Percentiles rank a stretch among this genome's conserved stretches.
phyloP scores from a whole-genome alignment of 2,888 invertebrate species.

The Cephus runcator region DNA sequence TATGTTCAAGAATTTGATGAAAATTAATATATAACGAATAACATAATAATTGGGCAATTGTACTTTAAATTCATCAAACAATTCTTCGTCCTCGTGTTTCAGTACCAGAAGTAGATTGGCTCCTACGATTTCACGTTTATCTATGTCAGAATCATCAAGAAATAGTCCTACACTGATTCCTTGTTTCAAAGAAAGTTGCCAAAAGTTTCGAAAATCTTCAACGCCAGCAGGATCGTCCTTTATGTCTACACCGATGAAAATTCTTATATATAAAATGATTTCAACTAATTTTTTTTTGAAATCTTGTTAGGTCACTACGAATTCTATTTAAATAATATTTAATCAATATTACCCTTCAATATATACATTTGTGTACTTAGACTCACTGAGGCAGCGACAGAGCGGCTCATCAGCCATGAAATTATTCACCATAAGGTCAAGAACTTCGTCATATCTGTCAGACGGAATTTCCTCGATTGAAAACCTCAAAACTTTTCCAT shows the following conservation, averaged over 20 bases:
- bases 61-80: background rate
- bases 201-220: background rate
- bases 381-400: conserved; percentile 42
- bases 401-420: conserved; percentile 48
- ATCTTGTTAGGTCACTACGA: no score
- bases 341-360: no score
- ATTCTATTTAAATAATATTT: no score
- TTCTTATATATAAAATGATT: background rate
- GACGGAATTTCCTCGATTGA: conserved; percentile 54
- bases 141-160: background rate
- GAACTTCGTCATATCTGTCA: conserved; percentile 47
- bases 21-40: background rate
- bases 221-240: background rate
- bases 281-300: background rate
- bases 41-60: background rate
- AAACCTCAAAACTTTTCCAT: conserved; percentile 41
- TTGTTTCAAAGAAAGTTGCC: background rate
- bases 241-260: background rate
- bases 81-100: background rate
- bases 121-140: background rate
- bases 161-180: background rate
- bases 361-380: background rate
- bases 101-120: background rate
- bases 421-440: conserved; percentile 42
- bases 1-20: background rate